Conservation (phyloP, 2,888 invertebrate species). For the Anticlea derivata region DNA sequence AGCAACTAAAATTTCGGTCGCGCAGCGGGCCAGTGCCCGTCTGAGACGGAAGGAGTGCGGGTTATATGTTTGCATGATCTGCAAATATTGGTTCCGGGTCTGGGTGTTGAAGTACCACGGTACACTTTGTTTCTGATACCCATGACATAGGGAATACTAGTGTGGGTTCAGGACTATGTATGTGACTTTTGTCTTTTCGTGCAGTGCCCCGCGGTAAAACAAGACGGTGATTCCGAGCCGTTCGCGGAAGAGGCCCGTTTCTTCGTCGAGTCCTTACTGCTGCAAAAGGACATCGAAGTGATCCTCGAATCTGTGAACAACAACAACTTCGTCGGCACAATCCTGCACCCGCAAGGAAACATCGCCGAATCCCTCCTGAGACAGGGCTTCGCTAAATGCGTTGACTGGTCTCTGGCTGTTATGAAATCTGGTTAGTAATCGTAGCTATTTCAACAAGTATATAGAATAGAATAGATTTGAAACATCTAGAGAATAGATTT, state of each 20-base stretch:
- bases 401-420: slow-evolving; percentile 76
- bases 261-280: slow-evolving; percentile 95
- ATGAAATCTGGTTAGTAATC: slow-evolving; percentile 69
- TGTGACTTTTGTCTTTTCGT: no score
- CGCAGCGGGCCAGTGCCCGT: no score
- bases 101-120: no score
- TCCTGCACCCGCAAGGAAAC: slow-evolving; percentile 95
- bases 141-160: no score
- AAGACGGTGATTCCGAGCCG: slow-evolving; percentile 88
- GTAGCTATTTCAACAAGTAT: not conserved
- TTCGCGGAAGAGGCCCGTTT: slow-evolving; percentile 95
- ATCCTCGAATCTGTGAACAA: slow-evolving; percentile 96
- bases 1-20: no score
- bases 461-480: no score
- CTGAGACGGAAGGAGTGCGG: no score
- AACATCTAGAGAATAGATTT: no score
- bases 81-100: no score
- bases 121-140: no score
- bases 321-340: slow-evolving; percentile 96
- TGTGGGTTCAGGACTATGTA: not conserved
- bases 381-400: slow-evolving; percentile 96
- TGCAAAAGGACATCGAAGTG: slow-evolving; percentile 96
- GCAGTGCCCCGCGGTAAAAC: slow-evolving; percentile 91
- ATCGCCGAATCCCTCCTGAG: slow-evolving; percentile 96
- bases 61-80: no score